These are phyloP conservation scores for Oryzias javanicus DNA, from an alignment of 2,113 vertebrate species.

Conservation along the genomic window DNA sequence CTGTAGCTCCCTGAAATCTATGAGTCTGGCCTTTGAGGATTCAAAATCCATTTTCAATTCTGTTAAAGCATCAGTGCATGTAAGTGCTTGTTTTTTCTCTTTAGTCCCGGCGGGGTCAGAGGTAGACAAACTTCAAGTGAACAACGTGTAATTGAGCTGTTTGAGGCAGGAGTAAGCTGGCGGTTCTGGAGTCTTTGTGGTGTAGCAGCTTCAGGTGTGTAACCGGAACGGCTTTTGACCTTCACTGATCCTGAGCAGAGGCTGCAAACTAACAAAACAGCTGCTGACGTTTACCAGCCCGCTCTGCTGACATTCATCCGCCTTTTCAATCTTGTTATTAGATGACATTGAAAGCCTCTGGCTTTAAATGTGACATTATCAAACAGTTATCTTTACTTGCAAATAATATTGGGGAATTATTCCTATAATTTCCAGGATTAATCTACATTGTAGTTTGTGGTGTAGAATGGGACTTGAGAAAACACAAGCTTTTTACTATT, in stretches of 20 bases:
- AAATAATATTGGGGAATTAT: background rate
- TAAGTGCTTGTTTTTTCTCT: constrained; percentile 20
- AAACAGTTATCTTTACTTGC: constrained; percentile 3
- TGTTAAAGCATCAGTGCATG: constrained; percentile 13
- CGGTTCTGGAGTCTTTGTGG: constrained; percentile 26
- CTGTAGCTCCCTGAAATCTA: background rate
- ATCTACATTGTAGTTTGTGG: too few species aligned
- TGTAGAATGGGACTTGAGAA: too few species aligned
- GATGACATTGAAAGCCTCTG: constrained; percentile 7
- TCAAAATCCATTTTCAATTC: constrained; percentile 21
- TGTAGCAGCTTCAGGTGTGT: constrained; percentile 16
- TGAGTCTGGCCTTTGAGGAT: constrained; percentile 4
- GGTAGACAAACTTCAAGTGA: constrained; percentile 31
- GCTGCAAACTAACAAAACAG: constrained; percentile 42
- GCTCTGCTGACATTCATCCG: background rate
- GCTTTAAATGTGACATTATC: constrained; percentile 5
- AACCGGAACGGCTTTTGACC: constrained; percentile 48
- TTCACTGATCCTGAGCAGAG: constrained; percentile 19
- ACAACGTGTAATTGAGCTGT: constrained; percentile 38
- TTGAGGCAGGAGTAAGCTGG: constrained; percentile 27
- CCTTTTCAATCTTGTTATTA: constrained; percentile 15
- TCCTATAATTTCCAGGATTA: background rate
- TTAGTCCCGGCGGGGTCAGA: constrained; percentile 2
- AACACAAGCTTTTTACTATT: too few species aligned
- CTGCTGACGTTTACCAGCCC: constrained; percentile 27